Percentiles rank a stretch among this genome's conserved stretches.
phyloP scores from a whole-genome alignment of 2,888 invertebrate species.

The Andrena chrysosceles region DNA sequence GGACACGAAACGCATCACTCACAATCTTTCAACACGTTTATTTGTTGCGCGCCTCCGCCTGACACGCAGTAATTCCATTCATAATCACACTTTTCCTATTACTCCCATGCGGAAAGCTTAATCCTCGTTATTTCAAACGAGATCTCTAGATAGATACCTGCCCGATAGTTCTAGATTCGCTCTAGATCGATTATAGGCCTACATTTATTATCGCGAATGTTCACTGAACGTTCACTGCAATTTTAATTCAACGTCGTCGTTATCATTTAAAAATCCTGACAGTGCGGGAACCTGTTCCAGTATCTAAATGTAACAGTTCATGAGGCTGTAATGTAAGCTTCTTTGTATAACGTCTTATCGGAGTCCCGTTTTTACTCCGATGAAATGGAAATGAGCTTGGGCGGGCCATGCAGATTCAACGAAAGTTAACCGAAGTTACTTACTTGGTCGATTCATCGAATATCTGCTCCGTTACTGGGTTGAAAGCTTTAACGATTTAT shows the following conservation, averaged over 20 bases:
- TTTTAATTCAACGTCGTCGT: not conserved
- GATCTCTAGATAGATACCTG: no score
- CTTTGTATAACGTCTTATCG: not conserved
- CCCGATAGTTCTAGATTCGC: no score
- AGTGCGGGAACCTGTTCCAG: slow-evolving; percentile 14
- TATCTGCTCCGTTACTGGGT: slow-evolving; percentile 10
- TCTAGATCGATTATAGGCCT: no score
- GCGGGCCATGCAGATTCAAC: slow-evolving; percentile 33
- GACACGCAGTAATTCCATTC: slow-evolving; percentile 11
- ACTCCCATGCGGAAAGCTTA: not conserved
- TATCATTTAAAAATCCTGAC: not conserved
- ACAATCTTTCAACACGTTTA: slow-evolving; percentile 48
- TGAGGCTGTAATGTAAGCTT: not conserved
- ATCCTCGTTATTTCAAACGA: no score
- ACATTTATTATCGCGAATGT: no score
- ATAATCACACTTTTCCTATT: not conserved
- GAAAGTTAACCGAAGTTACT: slow-evolving; percentile 30
- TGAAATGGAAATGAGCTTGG: slow-evolving; percentile 38
- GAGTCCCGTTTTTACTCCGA: slow-evolving; percentile 21
- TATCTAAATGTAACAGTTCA: slow-evolving; percentile 16
- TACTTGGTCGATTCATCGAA: slow-evolving; percentile 26
- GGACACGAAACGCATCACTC: slow-evolving; percentile 39
- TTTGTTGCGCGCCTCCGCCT: not conserved
- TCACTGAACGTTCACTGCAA: no score
- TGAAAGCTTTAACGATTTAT: slow-evolving; percentile 37